phyloP scores from a whole-genome alignment of 2,797 vertebrate genomes.

The Potorous gilbertii region DNA sequence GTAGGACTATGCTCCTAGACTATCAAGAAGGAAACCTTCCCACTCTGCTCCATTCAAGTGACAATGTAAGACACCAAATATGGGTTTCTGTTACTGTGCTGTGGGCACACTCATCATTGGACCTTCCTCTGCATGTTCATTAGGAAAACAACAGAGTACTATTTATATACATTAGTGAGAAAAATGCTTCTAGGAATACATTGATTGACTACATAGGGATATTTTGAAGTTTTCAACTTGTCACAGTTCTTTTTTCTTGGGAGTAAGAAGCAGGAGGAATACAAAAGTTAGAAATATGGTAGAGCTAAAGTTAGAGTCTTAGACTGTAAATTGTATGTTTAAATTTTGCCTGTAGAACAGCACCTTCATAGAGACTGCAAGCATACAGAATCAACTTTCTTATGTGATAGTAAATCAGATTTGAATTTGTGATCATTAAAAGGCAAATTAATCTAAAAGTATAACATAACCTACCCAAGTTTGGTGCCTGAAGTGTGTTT shows the following conservation, averaged over 20 bases:
- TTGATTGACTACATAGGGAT: not conserved
- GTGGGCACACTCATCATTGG: conserved; percentile 13
- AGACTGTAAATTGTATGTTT: not conserved
- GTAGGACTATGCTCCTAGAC: not conserved
- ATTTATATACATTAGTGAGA: not conserved
- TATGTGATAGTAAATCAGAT: not conserved
- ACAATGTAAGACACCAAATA: not conserved
- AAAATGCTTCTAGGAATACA: conserved; percentile 22
- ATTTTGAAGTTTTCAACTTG: not conserved
- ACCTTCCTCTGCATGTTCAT: conserved; percentile 24
- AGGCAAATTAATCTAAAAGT: not conserved
- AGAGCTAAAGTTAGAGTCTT: not conserved
- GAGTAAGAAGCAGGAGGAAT: not conserved
- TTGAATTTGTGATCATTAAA: not conserved
- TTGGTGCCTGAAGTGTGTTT: not conserved
- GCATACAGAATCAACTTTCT: not conserved
- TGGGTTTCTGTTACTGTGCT: not conserved
- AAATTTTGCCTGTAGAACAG: not conserved
- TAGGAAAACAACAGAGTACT: not conserved
- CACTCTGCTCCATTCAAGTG: not conserved
- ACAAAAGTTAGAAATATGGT: not conserved
- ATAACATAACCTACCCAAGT: not conserved
- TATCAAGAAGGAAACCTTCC: not conserved
- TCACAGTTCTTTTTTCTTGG: not conserved
- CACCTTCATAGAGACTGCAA: not conserved